Percentiles rank a stretch among this genome's conserved stretches.
Evolutionary conservation across 2,888 invertebrate genomes (phyloP).

Genomic region (Ommatoiulus sabulosus): DNA sequence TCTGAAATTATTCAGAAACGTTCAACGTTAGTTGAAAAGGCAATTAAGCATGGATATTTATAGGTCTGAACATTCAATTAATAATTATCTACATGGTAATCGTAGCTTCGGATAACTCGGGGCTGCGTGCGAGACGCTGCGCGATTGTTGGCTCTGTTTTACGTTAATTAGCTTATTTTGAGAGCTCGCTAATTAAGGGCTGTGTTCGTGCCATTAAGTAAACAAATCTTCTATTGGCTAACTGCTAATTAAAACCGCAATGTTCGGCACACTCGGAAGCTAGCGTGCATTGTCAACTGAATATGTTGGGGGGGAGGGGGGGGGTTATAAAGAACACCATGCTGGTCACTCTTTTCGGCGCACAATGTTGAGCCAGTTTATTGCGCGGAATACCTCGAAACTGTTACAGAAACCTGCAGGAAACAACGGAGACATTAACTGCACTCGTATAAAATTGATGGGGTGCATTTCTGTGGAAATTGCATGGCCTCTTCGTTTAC

Average conservation of each 20-base stretch:
- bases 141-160: slow-evolving; percentile 38
- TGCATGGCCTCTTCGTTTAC: too few relatives aligned
- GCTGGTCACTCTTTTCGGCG: not conserved
- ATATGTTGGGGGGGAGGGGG: not conserved
- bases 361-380: too few relatives aligned
- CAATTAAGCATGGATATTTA: slow-evolving; percentile 40
- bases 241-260: slow-evolving; percentile 32
- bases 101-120: slow-evolving; percentile 8
- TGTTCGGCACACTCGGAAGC: not conserved
- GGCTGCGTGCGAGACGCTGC: not conserved
- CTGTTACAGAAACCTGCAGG: too few relatives aligned
- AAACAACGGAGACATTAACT: too few relatives aligned
- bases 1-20: slow-evolving; percentile 42
- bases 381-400: too few relatives aligned
- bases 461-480: too few relatives aligned
- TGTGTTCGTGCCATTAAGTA: slow-evolving; percentile 40
- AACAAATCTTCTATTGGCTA: slow-evolving; percentile 40
- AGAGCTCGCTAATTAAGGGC: slow-evolving; percentile 40
- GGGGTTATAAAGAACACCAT: not conserved
- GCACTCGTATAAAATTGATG: too few relatives aligned
- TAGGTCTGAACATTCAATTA: slow-evolving; percentile 43
- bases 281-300: not conserved
- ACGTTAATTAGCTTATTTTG: slow-evolving; percentile 31
- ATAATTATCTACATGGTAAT: slow-evolving; percentile 43
- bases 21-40: slow-evolving; percentile 36